Base-by-base conservation (phyloP, 2,113 vertebrate species). In the Apodemus sylvaticus region DNA sequence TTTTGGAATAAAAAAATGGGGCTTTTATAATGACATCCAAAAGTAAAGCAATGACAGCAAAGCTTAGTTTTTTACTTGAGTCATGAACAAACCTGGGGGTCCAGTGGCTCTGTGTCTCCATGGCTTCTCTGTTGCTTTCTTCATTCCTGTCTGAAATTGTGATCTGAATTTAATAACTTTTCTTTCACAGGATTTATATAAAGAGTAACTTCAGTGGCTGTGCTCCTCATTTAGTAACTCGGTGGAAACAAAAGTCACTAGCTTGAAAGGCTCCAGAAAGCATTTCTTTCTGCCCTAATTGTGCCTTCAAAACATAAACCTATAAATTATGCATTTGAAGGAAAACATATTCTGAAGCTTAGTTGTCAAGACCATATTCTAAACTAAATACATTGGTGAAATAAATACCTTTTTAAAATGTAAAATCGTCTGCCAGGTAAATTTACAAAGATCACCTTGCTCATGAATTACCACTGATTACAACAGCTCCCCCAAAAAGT, bases 1-100 rank as follows among this genome's bases (percentile, higher is more conserved):
- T 92, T 96, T 97, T 73, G 6, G 42, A 96, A 95, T 88, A 31
- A 73, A 95, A 94, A 24, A 64, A 91, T 91, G 86, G 53, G n/a
- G 6, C 1, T 60, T 48, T 86, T 78, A 89, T 91, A 95, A 71
- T 68, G 82, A 0, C 39, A 91, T 74, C 11, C 16, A 58, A 91
- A 70, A 93, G 66, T 19, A 77, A 92, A 48, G 5, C 11, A 94
- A 91, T 1, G 1, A n/a, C 74, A 36, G 87, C 5, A 78, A 58
- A 82, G 79, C 29, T 76, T 39, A 82, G 83, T 62, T 93, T 87
- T 93, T 81, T 82, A 70, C 5, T 58, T 89, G 89, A 91, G 5
- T 3, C 20, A 48, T 76, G 31, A 92, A 89, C 11, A 92, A 58
- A 60, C 39, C 3, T 58, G 34, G n/a, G n/a, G n/a, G n/a, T n/a